phyloP scores from a whole-genome alignment of 2,113 vertebrate species.

The Plectropomus leopardus region DNA sequence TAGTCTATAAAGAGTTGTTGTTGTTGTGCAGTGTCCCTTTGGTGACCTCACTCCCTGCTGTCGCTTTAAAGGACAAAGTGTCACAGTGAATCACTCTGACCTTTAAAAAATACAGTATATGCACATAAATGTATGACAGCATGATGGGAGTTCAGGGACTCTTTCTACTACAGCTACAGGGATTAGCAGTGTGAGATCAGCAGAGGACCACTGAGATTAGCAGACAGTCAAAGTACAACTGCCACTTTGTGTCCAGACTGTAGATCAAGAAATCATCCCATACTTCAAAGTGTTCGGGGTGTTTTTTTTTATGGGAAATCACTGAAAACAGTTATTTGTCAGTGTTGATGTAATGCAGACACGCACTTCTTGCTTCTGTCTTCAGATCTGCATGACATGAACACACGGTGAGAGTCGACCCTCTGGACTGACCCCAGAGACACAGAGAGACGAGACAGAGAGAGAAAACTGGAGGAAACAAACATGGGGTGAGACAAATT shows the following conservation, averaged over 20 bases:
- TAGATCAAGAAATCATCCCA: background rate
- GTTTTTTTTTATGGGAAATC: background rate
- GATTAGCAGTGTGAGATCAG: slow-evolving; percentile 29
- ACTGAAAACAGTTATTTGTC: background rate
- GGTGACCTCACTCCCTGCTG: slow-evolving; percentile 1
- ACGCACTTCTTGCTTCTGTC: background rate
- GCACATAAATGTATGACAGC: background rate
- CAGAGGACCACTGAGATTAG: slow-evolving; percentile 32
- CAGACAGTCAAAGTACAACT: background rate
- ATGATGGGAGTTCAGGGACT: background rate
- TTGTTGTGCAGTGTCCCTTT: background rate
- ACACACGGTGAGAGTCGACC: slow-evolving; percentile 23
- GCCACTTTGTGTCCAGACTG: background rate
- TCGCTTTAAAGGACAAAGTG: slow-evolving; percentile 43
- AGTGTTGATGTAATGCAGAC: background rate
- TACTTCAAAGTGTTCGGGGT: background rate
- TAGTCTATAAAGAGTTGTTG: background rate
- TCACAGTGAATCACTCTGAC: slow-evolving; percentile 24
- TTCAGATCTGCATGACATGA: slow-evolving; percentile 15
- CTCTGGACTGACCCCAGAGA: background rate
- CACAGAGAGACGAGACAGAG: background rate
- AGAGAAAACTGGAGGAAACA: slow-evolving; percentile 1
- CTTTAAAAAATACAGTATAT: slow-evolving; percentile 19
- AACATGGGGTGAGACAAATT: slow-evolving; percentile 54
- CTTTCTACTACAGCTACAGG: slow-evolving; percentile 14